Percentiles rank a stretch among this genome's conserved stretches.
These are phyloP conservation scores for Enoplosus armatus DNA, from an alignment of 2,797 vertebrate genomes.

Conservation along the genomic window DNA sequence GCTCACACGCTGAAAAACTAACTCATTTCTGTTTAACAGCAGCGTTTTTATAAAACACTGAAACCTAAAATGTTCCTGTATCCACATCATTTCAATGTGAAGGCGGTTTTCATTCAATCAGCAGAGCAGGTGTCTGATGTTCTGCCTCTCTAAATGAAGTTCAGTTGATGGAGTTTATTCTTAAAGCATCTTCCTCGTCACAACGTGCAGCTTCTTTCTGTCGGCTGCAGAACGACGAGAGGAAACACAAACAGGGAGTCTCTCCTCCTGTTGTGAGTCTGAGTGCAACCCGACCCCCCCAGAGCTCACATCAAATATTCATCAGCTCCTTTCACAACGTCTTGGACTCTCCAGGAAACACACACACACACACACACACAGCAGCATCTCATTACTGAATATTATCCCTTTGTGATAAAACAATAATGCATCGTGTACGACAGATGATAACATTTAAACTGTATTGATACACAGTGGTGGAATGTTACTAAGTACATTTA, in stretches of 20 bases:
- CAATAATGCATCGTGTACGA: not conserved
- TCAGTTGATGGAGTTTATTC: not conserved
- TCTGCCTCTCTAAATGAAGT: not conserved
- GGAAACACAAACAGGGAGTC: too few relatives aligned
- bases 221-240: too few relatives aligned
- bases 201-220: too few relatives aligned
- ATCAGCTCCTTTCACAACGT: conserved; percentile 55
- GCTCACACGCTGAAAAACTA: too few relatives aligned
- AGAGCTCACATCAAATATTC: conserved; percentile 64
- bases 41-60: too few relatives aligned
- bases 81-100: not conserved
- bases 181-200: not conserved
- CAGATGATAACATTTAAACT: not conserved
- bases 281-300: conserved; percentile 55
- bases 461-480: not conserved
- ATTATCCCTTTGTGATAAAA: conserved; percentile 6
- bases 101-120: too few relatives aligned
- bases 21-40: too few relatives aligned
- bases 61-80: not conserved
- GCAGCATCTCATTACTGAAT: conserved; percentile 9
- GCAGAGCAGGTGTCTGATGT: not conserved
- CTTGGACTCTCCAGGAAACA: conserved; percentile 49
- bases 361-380: conserved; percentile 25
- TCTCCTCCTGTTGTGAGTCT: not conserved
- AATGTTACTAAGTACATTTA: not conserved